Base-by-base conservation (phyloP, 1,140 invertebrate genomes). In the Lasioglossum albipes region DNA sequence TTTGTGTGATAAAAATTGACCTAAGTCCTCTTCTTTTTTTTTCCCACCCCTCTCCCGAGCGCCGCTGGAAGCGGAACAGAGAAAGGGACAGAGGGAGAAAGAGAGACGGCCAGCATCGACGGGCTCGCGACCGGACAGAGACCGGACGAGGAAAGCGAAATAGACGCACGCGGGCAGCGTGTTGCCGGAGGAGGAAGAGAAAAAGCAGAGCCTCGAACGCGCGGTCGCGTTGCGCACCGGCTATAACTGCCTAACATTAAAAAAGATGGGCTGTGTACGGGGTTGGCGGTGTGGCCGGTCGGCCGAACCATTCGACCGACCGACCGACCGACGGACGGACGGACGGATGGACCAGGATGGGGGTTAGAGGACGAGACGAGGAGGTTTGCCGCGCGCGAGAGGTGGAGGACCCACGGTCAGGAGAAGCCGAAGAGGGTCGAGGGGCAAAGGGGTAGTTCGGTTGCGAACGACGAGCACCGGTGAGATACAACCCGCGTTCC, bases 161-260 rank as follows among this genome's bases (percentile, higher is more conserved):
- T 67, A 36, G 70, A 77, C 52, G 22, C 45, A 16, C 27, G 20
- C 45, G 27, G n/a, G 20, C 57, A 52, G 20, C 68, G 74, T 45
- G 42, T 10, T 16, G 45, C n/a, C 57, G 59, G 65, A 57, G 18
- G 65, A 36, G 59, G 45, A 52, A 13, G 66, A n/a, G 36, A 42
- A 31, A 27, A 70, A 52, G 59, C 57, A 57, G 72, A 54, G 77
- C 36, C 36, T 36, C 36, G 36, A 36, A 36, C 36, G 36, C 36
- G 36, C 90, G 83, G 87, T 89, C 90, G 87, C 89, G 84, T 74
- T 78, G 79, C 81, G 87, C 87, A 84, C 87, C 90, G 91, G 91
- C 91, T 92, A 92, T 93, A 93, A 93, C 92, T 93, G 91, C 92
- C 92, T 92, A 93, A 93, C 93, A 93, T 93, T 93, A 93, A 93